Evolutionary conservation across 2,888 invertebrate genomes (phyloP).

Genomic region (Horisme vitalbata): DNA sequence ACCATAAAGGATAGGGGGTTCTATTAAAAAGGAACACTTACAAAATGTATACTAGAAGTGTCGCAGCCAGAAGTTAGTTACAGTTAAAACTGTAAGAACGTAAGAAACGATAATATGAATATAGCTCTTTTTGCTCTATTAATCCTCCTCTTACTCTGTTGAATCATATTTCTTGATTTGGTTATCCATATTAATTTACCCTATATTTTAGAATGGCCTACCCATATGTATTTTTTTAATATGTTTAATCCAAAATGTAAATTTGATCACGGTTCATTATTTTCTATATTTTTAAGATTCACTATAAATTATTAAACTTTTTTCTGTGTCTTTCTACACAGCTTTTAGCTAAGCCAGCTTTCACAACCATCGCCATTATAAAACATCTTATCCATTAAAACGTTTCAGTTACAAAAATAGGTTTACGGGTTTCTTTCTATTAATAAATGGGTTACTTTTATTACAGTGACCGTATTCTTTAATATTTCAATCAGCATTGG

Average conservation of each 20-base stretch:
- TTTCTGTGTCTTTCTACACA: slow-evolving; percentile 35
- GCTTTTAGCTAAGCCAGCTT: slow-evolving; percentile 23
- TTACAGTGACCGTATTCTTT: not conserved
- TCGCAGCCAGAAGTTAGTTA: too few species aligned
- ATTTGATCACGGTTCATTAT: slow-evolving; percentile 8
- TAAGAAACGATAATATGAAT: too few species aligned
- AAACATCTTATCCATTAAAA: slow-evolving; percentile 17
- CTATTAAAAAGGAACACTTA: too few species aligned
- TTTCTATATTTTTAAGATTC: not conserved
- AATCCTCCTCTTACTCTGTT: not conserved
- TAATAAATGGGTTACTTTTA: slow-evolving; percentile 4
- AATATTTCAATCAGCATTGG: not conserved
- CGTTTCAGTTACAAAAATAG: slow-evolving; percentile 23
- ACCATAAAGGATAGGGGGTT: too few species aligned
- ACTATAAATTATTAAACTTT: too few species aligned
- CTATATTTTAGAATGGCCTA: too few species aligned
- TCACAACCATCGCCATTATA: slow-evolving; percentile 15
- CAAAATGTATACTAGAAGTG: too few species aligned
- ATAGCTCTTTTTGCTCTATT: not conserved
- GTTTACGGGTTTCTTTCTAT: slow-evolving; percentile 21
- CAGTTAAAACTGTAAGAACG: too few species aligned
- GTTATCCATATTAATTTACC: too few species aligned
- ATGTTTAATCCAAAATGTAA: too few species aligned
- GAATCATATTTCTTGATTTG: too few species aligned
- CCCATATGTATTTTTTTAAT: too few species aligned